Base-by-base conservation (phyloP, 2,888 invertebrate species). In the Opisthograptis luteolata region DNA sequence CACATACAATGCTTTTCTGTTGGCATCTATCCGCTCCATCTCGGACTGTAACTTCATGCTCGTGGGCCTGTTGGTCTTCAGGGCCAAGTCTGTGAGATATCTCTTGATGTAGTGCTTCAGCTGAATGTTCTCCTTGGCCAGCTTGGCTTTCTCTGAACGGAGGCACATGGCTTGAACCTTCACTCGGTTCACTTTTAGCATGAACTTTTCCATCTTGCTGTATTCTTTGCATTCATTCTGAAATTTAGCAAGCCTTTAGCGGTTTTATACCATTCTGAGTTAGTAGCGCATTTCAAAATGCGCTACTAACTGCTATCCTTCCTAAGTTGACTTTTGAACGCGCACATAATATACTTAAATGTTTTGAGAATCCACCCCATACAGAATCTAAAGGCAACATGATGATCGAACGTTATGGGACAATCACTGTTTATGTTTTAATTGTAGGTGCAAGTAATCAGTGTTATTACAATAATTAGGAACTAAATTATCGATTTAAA, bases 161-260 rank as follows among this genome's bases (percentile, higher is more conserved):
- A 91, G 62, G 44, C 90, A 87, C 44, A 88, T 70, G 0, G 82
- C 79, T 44, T 91, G 90, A 0, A 91, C 85, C 45, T 76, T 81
- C 0, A 81, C 87, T 49, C 85, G 70, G 69, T 90, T 91, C 9
- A 81, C 66, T 78, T 90, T 91, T 2, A 87, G 58, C 92, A 96
- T 93, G 71, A 96, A 95, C 62, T 93, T 94, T 56, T 94, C 94
- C 87, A 96, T 84, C 72, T 93, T 92, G 8, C 86, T 86, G 68
- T 92, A 92, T 36, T 92, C 85, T 32, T 87, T 91, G 56, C 90
- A 89, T 65, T 83, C 87, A 10, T 83, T 73, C 92, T 92, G 45
- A 57, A 52, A 15, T 22, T 0, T 0, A 28, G 13, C 22, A 14
- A 35, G n/a, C n/a, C n/a, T 34, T 32, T 5, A 22, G n/a, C n/a